These are phyloP conservation scores for Phenganax subtilis DNA, from an alignment of 92 coral and sea anemone species.

Conservation along the genomic window DNA sequence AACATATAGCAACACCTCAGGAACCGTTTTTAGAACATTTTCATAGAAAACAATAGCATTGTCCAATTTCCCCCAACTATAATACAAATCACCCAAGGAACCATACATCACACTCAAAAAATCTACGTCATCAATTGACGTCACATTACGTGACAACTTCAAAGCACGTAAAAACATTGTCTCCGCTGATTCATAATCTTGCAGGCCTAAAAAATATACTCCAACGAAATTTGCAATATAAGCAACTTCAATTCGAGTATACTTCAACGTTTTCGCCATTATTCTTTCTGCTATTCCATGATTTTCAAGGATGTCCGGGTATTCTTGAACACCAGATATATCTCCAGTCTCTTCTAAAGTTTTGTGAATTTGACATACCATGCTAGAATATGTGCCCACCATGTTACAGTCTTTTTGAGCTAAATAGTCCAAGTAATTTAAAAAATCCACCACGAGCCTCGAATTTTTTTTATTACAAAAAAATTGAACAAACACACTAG, in stretches of 20 bases:
- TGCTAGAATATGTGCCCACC: slow-evolving; percentile 54
- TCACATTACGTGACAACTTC: slow-evolving; percentile 76
- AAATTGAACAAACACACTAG: slow-evolving; percentile 59
- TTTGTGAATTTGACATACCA: slow-evolving; percentile 45
- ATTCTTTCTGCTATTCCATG: slow-evolving; percentile 21
- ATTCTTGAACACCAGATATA: neutral
- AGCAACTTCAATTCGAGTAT: slow-evolving; percentile 18
- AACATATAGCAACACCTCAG: slow-evolving; percentile 54
- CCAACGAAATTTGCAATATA: slow-evolving; percentile 32
- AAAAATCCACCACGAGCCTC: slow-evolving; percentile 53
- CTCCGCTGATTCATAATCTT: slow-evolving; percentile 61
- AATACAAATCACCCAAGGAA: slow-evolving; percentile 70
- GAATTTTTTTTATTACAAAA: slow-evolving; percentile 45
- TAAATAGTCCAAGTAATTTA: slow-evolving; percentile 67
- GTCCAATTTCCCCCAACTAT: slow-evolving; percentile 43
- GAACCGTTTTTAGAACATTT: slow-evolving; percentile 63
- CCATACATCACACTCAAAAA: slow-evolving; percentile 63
- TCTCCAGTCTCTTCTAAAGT: neutral
- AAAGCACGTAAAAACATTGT: slow-evolving; percentile 61
- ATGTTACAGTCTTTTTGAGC: slow-evolving; percentile 47
- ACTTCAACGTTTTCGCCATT: slow-evolving; percentile 1
- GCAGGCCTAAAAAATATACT: slow-evolving; percentile 51
- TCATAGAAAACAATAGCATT: slow-evolving; percentile 73
- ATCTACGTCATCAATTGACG: slow-evolving; percentile 73
- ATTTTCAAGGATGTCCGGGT: neutral